Evolutionary conservation across 2,797 vertebrate species (phyloP).

Genomic region (Gymnoscopelus braueri): DNA sequence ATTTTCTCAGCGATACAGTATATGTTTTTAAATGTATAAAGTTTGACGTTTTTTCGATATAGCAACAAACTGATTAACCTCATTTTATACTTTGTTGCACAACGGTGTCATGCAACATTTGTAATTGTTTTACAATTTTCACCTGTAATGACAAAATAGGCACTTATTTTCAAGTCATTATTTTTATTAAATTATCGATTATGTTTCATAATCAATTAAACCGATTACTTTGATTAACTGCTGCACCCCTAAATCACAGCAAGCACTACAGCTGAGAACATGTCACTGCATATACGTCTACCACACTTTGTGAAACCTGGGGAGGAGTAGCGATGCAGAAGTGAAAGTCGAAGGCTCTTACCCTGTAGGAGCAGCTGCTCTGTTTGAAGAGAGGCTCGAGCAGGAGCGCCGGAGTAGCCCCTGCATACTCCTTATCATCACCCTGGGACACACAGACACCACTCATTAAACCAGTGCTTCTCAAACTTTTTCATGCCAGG

Average conservation of each 20-base stretch:
- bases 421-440: constrained; percentile 88
- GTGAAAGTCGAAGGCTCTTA: constrained; percentile 68
- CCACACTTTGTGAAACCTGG: constrained; percentile 5
- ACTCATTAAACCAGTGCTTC: neutral
- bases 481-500: no score
- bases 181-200: no score
- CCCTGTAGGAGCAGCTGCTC: constrained; percentile 98
- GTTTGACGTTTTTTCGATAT: neutral
- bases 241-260: constrained; percentile 18
- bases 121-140: no score
- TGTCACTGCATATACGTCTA: neutral
- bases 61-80: no score
- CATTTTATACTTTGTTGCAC: no score
- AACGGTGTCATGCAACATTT: no score
- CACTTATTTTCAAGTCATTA: no score
- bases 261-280: neutral
- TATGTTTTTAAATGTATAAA: neutral
- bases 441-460: constrained; percentile 75
- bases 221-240: no score
- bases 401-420: constrained; percentile 86
- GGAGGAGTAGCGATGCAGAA: constrained; percentile 4
- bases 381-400: constrained; percentile 95
- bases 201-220: no score
- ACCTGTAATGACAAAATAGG: no score
- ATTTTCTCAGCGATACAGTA: neutral